A percentile compares a stretch with the other conserved stretches of the same genome.
Conservation (phyloP, 2,113 vertebrate genomes). For the Phocoena sinus region DNA sequence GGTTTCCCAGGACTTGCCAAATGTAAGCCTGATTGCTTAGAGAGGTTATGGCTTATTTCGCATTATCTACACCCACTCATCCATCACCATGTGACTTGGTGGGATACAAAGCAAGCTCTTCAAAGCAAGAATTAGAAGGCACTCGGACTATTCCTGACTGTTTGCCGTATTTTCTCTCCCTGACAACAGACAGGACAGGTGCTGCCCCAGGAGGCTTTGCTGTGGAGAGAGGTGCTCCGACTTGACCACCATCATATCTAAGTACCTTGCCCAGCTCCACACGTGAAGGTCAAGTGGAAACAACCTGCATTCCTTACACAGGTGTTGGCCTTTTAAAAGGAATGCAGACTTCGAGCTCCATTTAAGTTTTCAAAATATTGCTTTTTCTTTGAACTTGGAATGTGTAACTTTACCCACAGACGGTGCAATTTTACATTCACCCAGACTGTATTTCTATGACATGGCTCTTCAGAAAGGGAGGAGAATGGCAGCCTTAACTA, state of each 20-base stretch:
- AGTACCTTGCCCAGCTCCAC: neutral
- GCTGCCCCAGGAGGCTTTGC: neutral
- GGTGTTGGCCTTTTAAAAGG: constrained; percentile 69
- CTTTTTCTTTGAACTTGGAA: constrained; percentile 70
- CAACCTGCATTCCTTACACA: constrained; percentile 65
- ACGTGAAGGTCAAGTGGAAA: constrained; percentile 66
- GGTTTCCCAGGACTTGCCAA: constrained; percentile 24
- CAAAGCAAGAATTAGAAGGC: neutral
- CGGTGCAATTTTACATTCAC: constrained; percentile 12
- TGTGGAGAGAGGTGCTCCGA: neutral
- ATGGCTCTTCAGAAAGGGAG: neutral
- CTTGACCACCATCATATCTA: neutral
- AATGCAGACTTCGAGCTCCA: constrained; percentile 72
- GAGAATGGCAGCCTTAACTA: neutral
- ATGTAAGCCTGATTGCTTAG: neutral
- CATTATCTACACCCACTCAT: neutral
- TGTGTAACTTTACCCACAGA: constrained; percentile 63
- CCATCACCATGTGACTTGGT: neutral
- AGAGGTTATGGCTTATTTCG: neutral
- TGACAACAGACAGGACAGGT: constrained; percentile 6
- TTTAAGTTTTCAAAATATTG: constrained; percentile 73
- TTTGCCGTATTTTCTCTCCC: neutral
- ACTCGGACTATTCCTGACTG: neutral
- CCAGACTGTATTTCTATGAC: neutral
- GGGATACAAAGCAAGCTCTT: neutral